Evolutionary conservation across 1,140 invertebrate species (phyloP), one percentile per base, ranked within the genome.

Genomic region (Melitaea cinxia): DNA sequence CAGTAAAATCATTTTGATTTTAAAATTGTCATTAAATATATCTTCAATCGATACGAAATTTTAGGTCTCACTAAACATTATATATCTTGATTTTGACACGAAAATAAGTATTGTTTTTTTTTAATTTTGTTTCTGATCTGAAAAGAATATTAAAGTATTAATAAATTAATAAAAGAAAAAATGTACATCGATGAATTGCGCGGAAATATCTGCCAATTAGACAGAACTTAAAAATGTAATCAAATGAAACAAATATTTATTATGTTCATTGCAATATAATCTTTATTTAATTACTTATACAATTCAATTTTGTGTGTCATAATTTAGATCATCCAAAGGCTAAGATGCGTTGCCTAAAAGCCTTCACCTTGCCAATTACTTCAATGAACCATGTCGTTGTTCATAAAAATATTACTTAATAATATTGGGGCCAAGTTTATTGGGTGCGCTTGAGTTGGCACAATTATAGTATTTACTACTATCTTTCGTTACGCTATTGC

Each of bases 391-490:
- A 72, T 80, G 75, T 73, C 72, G 71, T 72, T 49, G 61, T 68
- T 39, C 53, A 35, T 75, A 80, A 85, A 82, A 83, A 77, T 80
- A 78, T 88, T 88, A 86, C 77, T 75, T 83, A 83, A 84, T 60
- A 77, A 56, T 70, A 85, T 77, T 79, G 62, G 60, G 80, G 85
- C 73, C 85, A 88, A 88, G 85, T 84, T 81, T 77, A 82, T 72
- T 75, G 69, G 69, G 68, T 61, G 66, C 66, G 75, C 63, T 77
- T 65, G 55, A 61, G 49, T 74, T 72, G 57, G 62, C 65, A 53
- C 28, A 55, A 53, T 70, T 70, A 65, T 65, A 52, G 37, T 54
- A 58, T 66, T 63, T 61, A 55, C 55, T 65, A 42, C 55, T 65
- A 42, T 50, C 42, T 63, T 69, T 57, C 37, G 54, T 70, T 72